These are phyloP conservation scores for Bombus affinis DNA, from an alignment of 1,140 invertebrate genomes.

Conservation along the genomic window DNA sequence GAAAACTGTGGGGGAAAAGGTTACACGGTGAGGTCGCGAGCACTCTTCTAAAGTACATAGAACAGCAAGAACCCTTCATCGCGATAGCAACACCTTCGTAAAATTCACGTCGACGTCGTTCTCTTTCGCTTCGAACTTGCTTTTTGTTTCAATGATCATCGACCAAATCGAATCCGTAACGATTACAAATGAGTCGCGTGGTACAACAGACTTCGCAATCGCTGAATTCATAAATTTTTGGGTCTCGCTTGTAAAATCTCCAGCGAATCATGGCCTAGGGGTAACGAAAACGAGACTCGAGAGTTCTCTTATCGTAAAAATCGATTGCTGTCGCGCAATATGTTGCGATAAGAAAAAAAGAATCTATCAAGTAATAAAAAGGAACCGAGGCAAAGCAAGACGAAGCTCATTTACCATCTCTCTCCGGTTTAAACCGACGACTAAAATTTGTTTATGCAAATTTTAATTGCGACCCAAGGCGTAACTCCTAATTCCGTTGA, in stretches of 20 bases:
- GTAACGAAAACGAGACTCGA: background rate
- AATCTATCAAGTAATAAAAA: background rate
- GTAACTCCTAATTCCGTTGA: constrained; percentile 74
- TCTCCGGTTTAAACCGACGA: constrained; percentile 53
- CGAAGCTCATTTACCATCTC: constrained; percentile 28
- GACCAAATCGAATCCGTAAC: background rate
- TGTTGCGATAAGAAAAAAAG: background rate
- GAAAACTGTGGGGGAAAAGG: background rate
- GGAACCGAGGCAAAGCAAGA: too few species aligned
- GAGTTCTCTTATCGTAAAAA: background rate
- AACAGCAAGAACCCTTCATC: background rate
- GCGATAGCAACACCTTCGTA: background rate
- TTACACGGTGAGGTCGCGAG: background rate
- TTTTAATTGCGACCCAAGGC: constrained; percentile 72
- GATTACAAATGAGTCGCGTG: background rate
- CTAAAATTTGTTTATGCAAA: constrained; percentile 76
- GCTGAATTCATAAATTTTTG: constrained; percentile 14
- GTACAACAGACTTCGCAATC: background rate
- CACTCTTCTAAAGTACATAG: background rate
- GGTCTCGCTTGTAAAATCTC: background rate
- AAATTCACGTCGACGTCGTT: constrained; percentile 12
- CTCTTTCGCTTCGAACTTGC: background rate
- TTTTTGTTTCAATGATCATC: background rate
- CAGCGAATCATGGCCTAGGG: background rate
- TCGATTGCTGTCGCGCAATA: background rate